Percentiles rank a stretch among this genome's conserved stretches.
Conservation (phyloP, 2,113 vertebrate genomes). For the Podocnemis expansa region DNA sequence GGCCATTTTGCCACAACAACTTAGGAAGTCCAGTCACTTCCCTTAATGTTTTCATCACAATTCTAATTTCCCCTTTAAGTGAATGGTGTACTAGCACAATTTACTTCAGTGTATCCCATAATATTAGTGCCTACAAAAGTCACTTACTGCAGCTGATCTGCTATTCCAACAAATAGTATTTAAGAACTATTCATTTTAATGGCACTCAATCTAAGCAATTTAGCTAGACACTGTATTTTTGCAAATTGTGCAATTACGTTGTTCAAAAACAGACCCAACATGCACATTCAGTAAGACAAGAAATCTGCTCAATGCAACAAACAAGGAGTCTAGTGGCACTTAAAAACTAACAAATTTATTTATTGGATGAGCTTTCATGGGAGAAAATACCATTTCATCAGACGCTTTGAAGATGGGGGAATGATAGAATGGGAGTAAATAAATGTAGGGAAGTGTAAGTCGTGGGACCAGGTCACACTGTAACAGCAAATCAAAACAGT, state of each 20-base stretch:
- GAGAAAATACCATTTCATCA: too few species aligned
- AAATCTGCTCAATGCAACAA: neutral
- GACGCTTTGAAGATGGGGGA: too few species aligned
- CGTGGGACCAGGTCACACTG: too few species aligned
- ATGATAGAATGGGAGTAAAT: too few species aligned
- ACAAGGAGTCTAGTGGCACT: too few species aligned
- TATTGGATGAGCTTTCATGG: too few species aligned
- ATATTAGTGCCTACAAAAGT: constrained; percentile 30
- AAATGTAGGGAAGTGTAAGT: too few species aligned
- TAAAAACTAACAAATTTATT: too few species aligned
- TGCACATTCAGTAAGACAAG: neutral
- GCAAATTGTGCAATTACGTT: neutral
- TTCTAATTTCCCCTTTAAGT: constrained; percentile 46
- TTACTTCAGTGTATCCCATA: constrained; percentile 48
- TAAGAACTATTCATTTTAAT: constrained; percentile 30
- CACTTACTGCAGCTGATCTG: constrained; percentile 33
- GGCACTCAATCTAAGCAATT: constrained; percentile 7
- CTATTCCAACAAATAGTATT: neutral
- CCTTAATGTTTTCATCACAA: constrained; percentile 7
- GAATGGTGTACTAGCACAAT: constrained; percentile 29
- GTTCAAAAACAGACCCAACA: neutral
- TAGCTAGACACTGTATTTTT: neutral
- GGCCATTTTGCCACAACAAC: neutral
- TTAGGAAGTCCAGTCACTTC: too few species aligned
- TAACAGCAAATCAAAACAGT: too few species aligned